phyloP scores from a whole-genome alignment of 2,113 vertebrate species.

The Paramisgurnus dabryanus region DNA sequence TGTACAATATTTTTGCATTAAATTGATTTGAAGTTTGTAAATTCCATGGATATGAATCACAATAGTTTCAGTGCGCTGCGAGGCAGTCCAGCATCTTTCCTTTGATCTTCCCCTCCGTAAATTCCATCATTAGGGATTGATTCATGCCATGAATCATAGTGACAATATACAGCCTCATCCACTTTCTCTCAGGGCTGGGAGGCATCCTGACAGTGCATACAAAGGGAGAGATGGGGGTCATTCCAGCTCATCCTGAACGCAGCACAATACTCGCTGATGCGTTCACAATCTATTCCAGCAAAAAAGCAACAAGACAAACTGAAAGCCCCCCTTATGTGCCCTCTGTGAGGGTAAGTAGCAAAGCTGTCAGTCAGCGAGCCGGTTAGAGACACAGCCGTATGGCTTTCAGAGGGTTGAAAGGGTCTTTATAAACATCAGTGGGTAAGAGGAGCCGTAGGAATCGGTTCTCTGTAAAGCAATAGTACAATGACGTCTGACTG shows the following conservation, averaged over 20 bases:
- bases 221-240: slow-evolving; percentile 51
- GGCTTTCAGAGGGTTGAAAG: slow-evolving; percentile 29
- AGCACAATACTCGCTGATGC: slow-evolving; percentile 59
- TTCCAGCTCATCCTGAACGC: slow-evolving; percentile 61
- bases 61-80: slow-evolving; percentile 5
- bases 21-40: slow-evolving; percentile 17
- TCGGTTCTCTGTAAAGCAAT: slow-evolving; percentile 32
- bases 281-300: slow-evolving; percentile 58
- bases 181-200: slow-evolving; percentile 32
- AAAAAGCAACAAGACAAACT: slow-evolving; percentile 67
- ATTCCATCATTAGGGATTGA: slow-evolving; percentile 39
- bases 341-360: slow-evolving; percentile 46
- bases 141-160: slow-evolving; percentile 45
- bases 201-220: slow-evolving; percentile 53
- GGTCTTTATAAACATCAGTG: slow-evolving; percentile 33
- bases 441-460: slow-evolving; percentile 8
- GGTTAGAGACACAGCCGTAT: slow-evolving; percentile 9
- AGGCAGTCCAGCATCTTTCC: slow-evolving; percentile 39
- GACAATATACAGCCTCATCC: slow-evolving; percentile 47
- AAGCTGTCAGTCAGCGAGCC: slow-evolving; percentile 58
- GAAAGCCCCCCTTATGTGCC: slow-evolving; percentile 36
- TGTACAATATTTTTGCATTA: not conserved
- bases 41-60: not conserved
- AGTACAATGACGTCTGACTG: not conserved
- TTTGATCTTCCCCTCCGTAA: slow-evolving; percentile 45